Conservation (phyloP, 2,888 invertebrate species). For the Aleiodes alternator region DNA sequence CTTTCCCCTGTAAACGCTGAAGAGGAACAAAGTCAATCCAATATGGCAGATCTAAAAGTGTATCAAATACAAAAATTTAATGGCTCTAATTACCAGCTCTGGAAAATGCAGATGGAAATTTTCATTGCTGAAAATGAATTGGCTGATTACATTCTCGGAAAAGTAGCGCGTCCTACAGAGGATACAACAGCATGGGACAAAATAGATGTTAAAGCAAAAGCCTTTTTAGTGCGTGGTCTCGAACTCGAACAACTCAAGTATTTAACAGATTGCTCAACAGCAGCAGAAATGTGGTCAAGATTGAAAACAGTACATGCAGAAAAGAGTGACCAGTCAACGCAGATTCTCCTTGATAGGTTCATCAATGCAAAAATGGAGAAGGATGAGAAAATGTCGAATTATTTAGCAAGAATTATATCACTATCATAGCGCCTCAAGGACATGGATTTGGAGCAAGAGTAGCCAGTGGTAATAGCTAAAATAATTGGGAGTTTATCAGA, state of each 20-base stretch:
- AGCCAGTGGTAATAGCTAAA: slow-evolving; percentile 46
- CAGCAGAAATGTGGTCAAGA: slow-evolving; percentile 35
- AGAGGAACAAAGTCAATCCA: background rate
- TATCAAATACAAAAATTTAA: slow-evolving; percentile 50
- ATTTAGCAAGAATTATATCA: slow-evolving; percentile 38
- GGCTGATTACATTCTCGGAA: slow-evolving; percentile 35
- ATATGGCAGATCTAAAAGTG: slow-evolving; percentile 41
- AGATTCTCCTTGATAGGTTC: slow-evolving; percentile 21
- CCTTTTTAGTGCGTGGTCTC: slow-evolving; percentile 49
- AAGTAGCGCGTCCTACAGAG: background rate
- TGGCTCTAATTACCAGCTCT: slow-evolving; percentile 47
- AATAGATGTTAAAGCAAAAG: slow-evolving; percentile 47
- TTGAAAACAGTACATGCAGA: slow-evolving; percentile 23
- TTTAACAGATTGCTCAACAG: slow-evolving; percentile 37
- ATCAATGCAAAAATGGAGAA: slow-evolving; percentile 4
- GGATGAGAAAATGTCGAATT: slow-evolving; percentile 36
- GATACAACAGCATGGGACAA: slow-evolving; percentile 38
- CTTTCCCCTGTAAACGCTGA: no score
- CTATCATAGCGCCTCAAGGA: slow-evolving; percentile 42
- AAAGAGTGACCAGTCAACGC: slow-evolving; percentile 21
- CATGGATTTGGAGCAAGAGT: slow-evolving; percentile 43
- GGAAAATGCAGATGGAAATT: slow-evolving; percentile 51
- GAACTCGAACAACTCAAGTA: slow-evolving; percentile 48
- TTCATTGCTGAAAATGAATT: slow-evolving; percentile 43
- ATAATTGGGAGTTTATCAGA: slow-evolving; percentile 42